These are phyloP conservation scores for Mirounga angustirostris DNA, from an alignment of 2,113 vertebrate species.

Conservation along the genomic window DNA sequence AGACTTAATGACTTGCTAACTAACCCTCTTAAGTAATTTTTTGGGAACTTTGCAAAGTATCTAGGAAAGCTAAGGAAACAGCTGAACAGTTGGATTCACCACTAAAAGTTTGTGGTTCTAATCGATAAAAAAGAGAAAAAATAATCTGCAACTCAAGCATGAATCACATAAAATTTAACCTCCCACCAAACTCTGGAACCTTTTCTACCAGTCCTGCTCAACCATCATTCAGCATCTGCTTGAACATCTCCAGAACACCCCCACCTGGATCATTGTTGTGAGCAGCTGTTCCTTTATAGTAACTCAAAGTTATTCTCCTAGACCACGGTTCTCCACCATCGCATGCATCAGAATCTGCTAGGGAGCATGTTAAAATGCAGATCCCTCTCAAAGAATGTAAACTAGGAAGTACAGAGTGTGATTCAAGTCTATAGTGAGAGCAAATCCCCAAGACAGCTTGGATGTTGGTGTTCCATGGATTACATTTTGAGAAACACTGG, in stretches of 20 bases:
- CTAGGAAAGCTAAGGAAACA: not conserved
- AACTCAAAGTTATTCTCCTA: not conserved
- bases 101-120: not conserved
- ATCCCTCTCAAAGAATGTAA: not conserved
- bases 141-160: not conserved
- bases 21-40: constrained; percentile 87
- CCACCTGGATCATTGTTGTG: not conserved
- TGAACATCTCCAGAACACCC: not conserved
- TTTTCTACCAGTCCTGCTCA: not conserved
- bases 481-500: constrained; percentile 17
- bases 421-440: not conserved
- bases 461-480: not conserved
- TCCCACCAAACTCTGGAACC: not conserved
- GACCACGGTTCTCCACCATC: not conserved
- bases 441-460: not conserved
- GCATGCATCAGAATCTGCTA: not conserved
- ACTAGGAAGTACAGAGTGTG: not conserved
- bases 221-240: not conserved
- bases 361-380: not conserved
- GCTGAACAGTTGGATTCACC: constrained; percentile 12
- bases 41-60: constrained; percentile 87
- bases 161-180: constrained; percentile 15
- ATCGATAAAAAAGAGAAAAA: not conserved
- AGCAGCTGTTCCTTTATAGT: not conserved
- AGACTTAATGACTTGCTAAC: constrained; percentile 87